Evolutionary conservation across 2,797 vertebrate species (phyloP), one percentile per base, ranked within the genome.

Genomic region (Arctocebus calabarensis): DNA sequence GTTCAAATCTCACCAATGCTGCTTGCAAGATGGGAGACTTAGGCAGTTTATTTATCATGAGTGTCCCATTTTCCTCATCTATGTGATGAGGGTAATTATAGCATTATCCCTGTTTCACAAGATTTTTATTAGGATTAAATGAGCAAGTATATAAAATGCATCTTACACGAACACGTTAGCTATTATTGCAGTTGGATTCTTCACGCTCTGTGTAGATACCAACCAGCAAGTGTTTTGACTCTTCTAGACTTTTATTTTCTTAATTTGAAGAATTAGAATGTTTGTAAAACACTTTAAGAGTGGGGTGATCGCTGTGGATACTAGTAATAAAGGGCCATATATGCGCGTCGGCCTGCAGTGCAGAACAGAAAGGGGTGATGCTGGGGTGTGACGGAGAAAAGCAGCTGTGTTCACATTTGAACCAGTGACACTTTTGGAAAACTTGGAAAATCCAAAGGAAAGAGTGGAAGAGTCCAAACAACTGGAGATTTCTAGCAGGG

Each of bases 201-300:
- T 84, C 59, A 92, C 83, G 62, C 52, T 73, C 34, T 13, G 2
- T 16, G 45, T 88, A 34, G 62, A 59, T 75, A 48, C 22, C 68
- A 89, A 37, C 22, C 62, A 87, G 74, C 20, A 89, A 34, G 52
- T 70, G n/a, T 27, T 48, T 66, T 75, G 85, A 77, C 64, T 43
- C 64, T 66, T 91, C 12, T 48, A 84, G 70, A 78, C 70, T 92
- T 78, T 52, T 57, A 27, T 90, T 82, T 92, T 78, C 83, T 90
- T 77, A 79, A 88, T 57, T 70, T 88, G 82, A 91, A 92, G 85
- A 88, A 40, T 66, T 52, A 75, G 64, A 95, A 57, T 73, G 43
- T 82, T 96, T 95, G 11, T 71, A 93, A 94, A 93, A 79, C 16
- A 73, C 55, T 81, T 88, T 45, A 52, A 81, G 37, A 71, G 23